Evolutionary conservation across 2,888 invertebrate species (phyloP).

Genomic region (Sminthurides aquaticus): DNA sequence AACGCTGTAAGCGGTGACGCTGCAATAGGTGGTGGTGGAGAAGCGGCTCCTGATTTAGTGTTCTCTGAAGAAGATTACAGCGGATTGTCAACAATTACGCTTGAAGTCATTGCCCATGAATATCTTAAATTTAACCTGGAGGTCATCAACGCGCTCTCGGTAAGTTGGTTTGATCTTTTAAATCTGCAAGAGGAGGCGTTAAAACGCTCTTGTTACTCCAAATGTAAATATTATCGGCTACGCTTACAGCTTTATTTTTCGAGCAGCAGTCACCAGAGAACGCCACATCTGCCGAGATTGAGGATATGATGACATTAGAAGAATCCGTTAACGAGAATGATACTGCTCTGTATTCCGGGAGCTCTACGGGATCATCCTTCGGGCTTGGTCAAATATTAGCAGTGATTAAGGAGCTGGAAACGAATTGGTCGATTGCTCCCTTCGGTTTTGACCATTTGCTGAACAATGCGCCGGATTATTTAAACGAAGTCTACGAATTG

Average conservation of each 20-base stretch:
- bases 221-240: too few relatives aligned
- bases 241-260: too few relatives aligned
- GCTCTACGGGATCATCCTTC: conserved; percentile 13
- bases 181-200: too few relatives aligned
- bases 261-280: background rate
- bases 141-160: conserved; percentile 14
- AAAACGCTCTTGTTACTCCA: too few relatives aligned
- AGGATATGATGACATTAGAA: background rate
- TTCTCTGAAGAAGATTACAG: background rate
- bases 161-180: background rate
- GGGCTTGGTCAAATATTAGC: conserved; percentile 13
- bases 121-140: conserved; percentile 16
- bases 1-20: background rate
- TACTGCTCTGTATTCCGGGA: conserved; percentile 4
- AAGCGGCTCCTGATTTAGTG: background rate
- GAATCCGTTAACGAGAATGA: background rate
- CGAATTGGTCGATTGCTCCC: background rate
- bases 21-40: background rate
- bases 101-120: background rate
- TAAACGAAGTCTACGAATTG: conserved; percentile 13
- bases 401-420: background rate
- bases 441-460: background rate
- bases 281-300: background rate
- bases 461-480: conserved; percentile 9
- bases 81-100: background rate